Conservation (phyloP, 2,797 vertebrate genomes). For the Acanthornis magna region DNA sequence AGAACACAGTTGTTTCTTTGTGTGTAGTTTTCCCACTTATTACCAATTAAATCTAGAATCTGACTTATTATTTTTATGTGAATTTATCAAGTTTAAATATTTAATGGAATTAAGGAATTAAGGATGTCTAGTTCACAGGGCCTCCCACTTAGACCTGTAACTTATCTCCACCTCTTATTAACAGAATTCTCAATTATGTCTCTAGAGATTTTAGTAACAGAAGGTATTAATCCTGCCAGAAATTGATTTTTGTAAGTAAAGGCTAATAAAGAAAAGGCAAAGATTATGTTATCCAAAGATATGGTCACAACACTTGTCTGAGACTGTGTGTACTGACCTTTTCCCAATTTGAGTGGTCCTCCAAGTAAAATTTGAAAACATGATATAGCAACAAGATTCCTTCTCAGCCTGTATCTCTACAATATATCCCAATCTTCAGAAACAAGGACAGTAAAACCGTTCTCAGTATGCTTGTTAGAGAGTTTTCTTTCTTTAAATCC, state of each 20-base stretch:
- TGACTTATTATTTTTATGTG: background rate
- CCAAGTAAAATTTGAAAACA: background rate
- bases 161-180: background rate
- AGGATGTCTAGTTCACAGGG: background rate
- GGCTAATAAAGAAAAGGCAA: background rate
- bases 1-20: background rate
- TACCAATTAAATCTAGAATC: background rate
- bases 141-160: background rate
- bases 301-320: background rate
- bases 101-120: background rate
- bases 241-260: background rate
- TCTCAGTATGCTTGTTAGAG: rapidly evolving
- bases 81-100: background rate
- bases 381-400: background rate
- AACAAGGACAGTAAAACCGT: background rate
- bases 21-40: background rate
- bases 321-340: background rate
- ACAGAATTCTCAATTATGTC: background rate
- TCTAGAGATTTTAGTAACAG: background rate
- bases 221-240: background rate
- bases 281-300: background rate
- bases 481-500: background rate
- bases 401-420: background rate
- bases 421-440: background rate
- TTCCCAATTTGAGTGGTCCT: background rate